Evolutionary conservation across 2,888 invertebrate genomes (phyloP).

Genomic region (Lochmaea capreae): DNA sequence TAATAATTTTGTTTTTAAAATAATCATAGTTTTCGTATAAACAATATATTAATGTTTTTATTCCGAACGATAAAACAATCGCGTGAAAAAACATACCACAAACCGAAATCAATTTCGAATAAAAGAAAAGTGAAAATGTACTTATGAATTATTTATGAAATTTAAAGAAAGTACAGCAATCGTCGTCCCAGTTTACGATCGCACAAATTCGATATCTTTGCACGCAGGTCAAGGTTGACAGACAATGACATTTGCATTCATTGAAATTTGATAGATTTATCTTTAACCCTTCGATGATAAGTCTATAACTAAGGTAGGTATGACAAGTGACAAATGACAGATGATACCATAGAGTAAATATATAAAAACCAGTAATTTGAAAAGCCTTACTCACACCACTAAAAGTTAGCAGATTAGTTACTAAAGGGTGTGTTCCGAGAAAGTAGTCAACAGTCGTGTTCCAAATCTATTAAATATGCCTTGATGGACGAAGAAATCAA

Average conservation of each 20-base stretch:
- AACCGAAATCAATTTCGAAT: background rate
- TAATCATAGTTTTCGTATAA: background rate
- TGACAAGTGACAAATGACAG: too few relatives aligned
- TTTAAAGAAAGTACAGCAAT: slow-evolving; percentile 21
- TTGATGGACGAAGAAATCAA: too few relatives aligned
- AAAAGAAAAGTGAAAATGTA: slow-evolving; percentile 18
- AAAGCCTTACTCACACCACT: too few relatives aligned
- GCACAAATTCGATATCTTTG: background rate
- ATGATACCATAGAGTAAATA: too few relatives aligned
- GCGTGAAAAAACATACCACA: background rate
- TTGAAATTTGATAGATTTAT: too few relatives aligned
- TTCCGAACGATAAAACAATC: background rate
- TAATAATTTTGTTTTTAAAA: background rate
- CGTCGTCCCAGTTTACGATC: slow-evolving; percentile 12
- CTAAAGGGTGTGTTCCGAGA: too few relatives aligned
- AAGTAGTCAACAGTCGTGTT: too few relatives aligned
- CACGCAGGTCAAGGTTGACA: slow-evolving; percentile 30
- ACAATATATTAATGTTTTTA: background rate
- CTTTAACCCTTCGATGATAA: too few relatives aligned
- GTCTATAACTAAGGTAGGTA: too few relatives aligned
- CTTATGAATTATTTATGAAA: slow-evolving; percentile 16
- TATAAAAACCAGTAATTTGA: too few relatives aligned
- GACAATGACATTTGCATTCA: background rate
- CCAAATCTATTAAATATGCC: too few relatives aligned
- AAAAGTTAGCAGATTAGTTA: too few relatives aligned